Percentiles rank a stretch among this genome's conserved stretches.
These are phyloP conservation scores for Acleris emargana DNA, from an alignment of 2,888 invertebrate species.

Conservation along the genomic window DNA sequence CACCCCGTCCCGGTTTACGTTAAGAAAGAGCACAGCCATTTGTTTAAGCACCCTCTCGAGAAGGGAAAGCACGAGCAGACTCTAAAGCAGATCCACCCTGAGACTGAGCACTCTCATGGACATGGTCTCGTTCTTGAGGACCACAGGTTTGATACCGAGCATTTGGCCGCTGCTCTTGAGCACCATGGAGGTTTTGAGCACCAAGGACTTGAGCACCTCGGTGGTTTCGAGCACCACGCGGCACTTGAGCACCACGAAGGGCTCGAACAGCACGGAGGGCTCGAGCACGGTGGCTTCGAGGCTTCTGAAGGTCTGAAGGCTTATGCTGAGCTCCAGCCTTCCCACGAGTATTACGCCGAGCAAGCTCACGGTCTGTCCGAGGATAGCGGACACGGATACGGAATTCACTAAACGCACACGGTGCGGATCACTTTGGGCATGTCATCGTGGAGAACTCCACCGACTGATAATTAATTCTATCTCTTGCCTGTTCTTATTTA, in stretches of 20 bases:
- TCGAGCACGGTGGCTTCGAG: conserved; percentile 45
- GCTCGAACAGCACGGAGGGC: conserved; percentile 33
- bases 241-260: conserved; percentile 48
- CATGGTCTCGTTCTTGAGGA: conserved; percentile 85
- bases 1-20: conserved; percentile 88
- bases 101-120: conserved; percentile 83
- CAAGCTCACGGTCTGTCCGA: conserved; percentile 61
- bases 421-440: conserved; percentile 46
- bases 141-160: conserved; percentile 76
- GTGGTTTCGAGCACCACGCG: conserved; percentile 50
- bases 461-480: conserved; percentile 56
- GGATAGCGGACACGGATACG: conserved; percentile 69
- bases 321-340: conserved; percentile 64
- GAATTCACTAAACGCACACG: conserved; percentile 60
- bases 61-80: conserved; percentile 85
- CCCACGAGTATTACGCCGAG: conserved; percentile 62
- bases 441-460: conserved; percentile 51
- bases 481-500: conserved; percentile 67
- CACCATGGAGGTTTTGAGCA: conserved; percentile 52
- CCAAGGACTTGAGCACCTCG: conserved; percentile 53
- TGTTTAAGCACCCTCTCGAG: conserved; percentile 86
- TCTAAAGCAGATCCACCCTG: conserved; percentile 85
- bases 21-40: conserved; percentile 86
- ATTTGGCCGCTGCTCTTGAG: conserved; percentile 53
- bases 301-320: conserved; percentile 59